Evolutionary conservation across 2,888 invertebrate species (phyloP).

Genomic region (Tipula unca): DNA sequence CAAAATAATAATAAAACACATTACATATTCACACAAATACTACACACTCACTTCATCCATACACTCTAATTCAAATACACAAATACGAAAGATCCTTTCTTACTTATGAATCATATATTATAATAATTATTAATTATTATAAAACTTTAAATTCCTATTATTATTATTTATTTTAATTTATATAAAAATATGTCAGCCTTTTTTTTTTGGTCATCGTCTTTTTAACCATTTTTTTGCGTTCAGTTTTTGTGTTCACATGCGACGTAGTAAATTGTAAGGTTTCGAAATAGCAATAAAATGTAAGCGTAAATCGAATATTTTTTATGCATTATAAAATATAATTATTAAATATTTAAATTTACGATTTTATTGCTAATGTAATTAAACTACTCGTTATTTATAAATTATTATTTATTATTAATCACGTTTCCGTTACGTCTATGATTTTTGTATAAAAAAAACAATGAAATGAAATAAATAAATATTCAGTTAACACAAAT

Average conservation of each 20-base stretch:
- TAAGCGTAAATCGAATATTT: not conserved
- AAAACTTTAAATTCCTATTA: not conserved
- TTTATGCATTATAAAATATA: too few relatives aligned
- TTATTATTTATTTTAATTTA: constrained; percentile 1
- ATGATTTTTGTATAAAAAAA: not conserved
- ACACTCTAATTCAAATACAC: not conserved
- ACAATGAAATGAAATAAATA: not conserved
- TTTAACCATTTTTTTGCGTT: not conserved
- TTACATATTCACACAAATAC: not conserved
- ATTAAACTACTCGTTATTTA: not conserved
- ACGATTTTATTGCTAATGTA: not conserved
- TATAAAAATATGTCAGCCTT: not conserved
- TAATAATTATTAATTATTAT: not conserved
- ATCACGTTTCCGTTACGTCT: not conserved
- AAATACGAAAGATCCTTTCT: not conserved
- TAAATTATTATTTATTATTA: not conserved
- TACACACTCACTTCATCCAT: not conserved
- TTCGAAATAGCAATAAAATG: not conserved
- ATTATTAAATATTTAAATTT: not conserved
- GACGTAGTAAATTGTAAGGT: not conserved
- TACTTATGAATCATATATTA: not conserved
- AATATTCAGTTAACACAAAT: not conserved
- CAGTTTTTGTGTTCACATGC: not conserved
- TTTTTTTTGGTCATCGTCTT: not conserved
- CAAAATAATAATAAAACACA: not conserved